Base-by-base conservation (phyloP, 2,888 invertebrate genomes). In the Netelia melanura region DNA sequence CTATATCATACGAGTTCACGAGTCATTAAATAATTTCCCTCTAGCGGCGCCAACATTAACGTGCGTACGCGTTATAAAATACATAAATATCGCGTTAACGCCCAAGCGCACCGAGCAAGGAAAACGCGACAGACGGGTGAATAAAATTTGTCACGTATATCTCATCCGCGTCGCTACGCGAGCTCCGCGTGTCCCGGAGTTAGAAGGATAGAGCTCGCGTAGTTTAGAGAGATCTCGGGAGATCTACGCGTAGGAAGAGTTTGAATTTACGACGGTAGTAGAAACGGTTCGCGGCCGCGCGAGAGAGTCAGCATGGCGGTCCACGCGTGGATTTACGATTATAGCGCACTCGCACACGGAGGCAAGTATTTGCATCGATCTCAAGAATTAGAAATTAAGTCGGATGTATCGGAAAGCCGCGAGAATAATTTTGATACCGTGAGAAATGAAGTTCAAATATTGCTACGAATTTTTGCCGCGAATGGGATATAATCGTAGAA, bases 81-180 rank as follows among this genome's bases (percentile, higher is more conserved):
- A 23, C 86, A 85, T 87, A 88, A 88, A 90, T 90, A 76, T 68
- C 6, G 64, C 61, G 48, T 67, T 81, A 81, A 83, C 72, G 71
- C 67, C 52, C 56, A 44, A 70, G 54, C 25, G 72, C 38, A 6
- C 38, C 43, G 71, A 62, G 62, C 76, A 77, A 62, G 61, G 62
- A 21, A 75, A 72, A 78, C 48, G 76, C 77, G 64, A 58, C 30
- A 43, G 68, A 75, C 68, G 62, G 56, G 79, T 84, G 68, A 89
- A 88, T 90, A 88, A 90, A 90, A 88, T 90, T 90, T 89, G 88
- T 88, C 88, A 87, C 78, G 76, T 64, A 80, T 72, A 81, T 74
- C 81, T 67, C 62, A 80, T 65, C 56, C 48, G 61, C 23, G 44
- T 64, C 44, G 54, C 23, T 54, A 6, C n/a, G 30, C 54, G 61